Percentiles rank a stretch among this genome's conserved stretches.
Conservation (phyloP, 1,140 invertebrate species). For the roundworm (Caenorhabditis elegans) region DNA sequence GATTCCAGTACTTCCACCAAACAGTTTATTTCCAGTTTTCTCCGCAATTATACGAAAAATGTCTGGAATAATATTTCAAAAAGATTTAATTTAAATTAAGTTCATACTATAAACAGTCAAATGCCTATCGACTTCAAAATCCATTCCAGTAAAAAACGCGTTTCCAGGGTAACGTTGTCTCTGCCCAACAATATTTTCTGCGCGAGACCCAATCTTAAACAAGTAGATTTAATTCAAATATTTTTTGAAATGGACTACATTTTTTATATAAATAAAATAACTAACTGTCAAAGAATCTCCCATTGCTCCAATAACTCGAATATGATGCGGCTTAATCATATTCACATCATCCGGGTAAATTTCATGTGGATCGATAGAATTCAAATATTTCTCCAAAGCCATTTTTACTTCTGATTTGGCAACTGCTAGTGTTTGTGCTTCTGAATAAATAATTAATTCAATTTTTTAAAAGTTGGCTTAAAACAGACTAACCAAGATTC, state of each 20-base stretch:
- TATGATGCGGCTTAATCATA: constrained; percentile 1
- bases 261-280: too few species aligned
- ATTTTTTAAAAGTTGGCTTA: neutral
- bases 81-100: neutral
- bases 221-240: neutral
- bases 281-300: constrained; percentile 32
- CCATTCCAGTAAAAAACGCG: constrained; percentile 29
- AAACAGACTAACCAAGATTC: neutral
- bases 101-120: constrained; percentile 2
- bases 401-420: neutral
- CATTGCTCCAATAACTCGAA: constrained; percentile 25
- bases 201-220: constrained; percentile 15
- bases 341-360: constrained; percentile 16
- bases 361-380: constrained; percentile 4
- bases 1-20: neutral
- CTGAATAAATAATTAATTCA: neutral
- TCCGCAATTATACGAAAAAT: constrained; percentile 13
- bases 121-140: neutral
- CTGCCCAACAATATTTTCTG: neutral
- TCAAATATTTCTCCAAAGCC: neutral
- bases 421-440: constrained; percentile 13
- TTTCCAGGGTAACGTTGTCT: neutral
- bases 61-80: neutral
- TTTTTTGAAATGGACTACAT: too few species aligned
- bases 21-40: neutral